Conservation (phyloP, 1,140 invertebrate genomes). For the Tetranychus cinnabarinus region DNA sequence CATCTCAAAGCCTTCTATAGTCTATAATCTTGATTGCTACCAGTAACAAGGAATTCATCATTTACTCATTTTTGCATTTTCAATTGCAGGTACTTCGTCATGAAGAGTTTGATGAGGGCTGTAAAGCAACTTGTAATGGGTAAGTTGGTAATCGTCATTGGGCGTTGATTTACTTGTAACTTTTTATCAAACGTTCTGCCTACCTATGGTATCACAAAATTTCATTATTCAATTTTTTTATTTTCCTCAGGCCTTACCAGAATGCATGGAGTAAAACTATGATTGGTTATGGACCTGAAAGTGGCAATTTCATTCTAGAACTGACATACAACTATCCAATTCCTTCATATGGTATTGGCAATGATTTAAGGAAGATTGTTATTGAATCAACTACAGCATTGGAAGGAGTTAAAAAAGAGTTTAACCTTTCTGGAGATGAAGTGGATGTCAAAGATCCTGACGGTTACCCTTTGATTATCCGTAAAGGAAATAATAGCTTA, state of each 20-base stretch:
- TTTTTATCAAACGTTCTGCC: background rate
- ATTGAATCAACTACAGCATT: conserved; percentile 51
- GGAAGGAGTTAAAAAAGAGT: conserved; percentile 40
- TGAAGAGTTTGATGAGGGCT: conserved; percentile 89
- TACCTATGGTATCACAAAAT: background rate
- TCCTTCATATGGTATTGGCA: conserved; percentile 52
- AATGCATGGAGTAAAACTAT: conserved; percentile 98
- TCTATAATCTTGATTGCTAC: too few relatives aligned
- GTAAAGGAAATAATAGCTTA: conserved; percentile 47
- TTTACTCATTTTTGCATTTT: too few relatives aligned
- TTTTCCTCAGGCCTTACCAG: conserved; percentile 60
- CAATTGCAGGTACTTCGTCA: conserved; percentile 55
- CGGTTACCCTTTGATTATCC: conserved; percentile 60
- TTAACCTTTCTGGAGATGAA: conserved; percentile 33
- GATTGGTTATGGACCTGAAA: conserved; percentile 90
- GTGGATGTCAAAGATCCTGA: conserved; percentile 50
- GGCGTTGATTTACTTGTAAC: too few relatives aligned
- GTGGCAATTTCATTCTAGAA: conserved; percentile 74
- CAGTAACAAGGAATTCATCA: too few relatives aligned
- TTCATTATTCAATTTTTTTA: background rate
- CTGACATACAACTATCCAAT: conserved; percentile 94
- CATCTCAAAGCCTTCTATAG: too few relatives aligned
- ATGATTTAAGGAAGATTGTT: conserved; percentile 60
- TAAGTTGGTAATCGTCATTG: conserved; percentile 24
- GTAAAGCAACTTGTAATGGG: conserved; percentile 71